Conservation (phyloP, 1,140 invertebrate genomes). For the Euwallacea similis region DNA sequence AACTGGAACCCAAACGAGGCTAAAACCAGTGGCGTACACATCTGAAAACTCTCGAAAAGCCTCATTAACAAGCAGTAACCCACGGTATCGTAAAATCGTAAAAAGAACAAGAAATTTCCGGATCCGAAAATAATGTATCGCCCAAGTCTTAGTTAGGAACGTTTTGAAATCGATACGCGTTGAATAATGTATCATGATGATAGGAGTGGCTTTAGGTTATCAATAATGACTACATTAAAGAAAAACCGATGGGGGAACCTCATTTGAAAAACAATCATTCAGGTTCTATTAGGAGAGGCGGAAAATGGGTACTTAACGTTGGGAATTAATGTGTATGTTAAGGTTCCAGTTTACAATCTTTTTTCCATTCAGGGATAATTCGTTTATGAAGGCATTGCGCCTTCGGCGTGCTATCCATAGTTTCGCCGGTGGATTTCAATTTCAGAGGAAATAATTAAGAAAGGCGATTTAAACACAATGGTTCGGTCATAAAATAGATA, state of each 20-base stretch:
- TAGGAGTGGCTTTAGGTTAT: conserved; percentile 16
- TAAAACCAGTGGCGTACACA: neutral
- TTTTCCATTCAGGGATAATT: too few species aligned
- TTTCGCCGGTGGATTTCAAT: conserved; percentile 12
- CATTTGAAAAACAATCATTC: too few species aligned
- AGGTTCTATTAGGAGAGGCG: too few species aligned
- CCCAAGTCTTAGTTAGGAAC: conserved; percentile 2
- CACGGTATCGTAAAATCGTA: conserved; percentile 6
- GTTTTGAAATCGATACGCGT: conserved; percentile 26
- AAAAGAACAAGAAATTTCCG: conserved; percentile 22
- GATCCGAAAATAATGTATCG: conserved; percentile 20
- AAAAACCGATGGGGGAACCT: neutral
- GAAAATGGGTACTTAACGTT: too few species aligned
- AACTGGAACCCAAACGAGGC: neutral
- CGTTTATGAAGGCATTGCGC: neutral
- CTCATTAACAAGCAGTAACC: conserved; percentile 11
- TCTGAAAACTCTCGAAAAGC: neutral
- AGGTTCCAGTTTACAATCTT: too few species aligned
- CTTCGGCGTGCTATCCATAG: neutral
- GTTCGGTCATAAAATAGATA: conserved; percentile 25
- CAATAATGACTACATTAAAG: conserved; percentile 17
- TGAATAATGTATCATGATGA: conserved; percentile 22
- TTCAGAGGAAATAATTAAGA: conserved; percentile 29
- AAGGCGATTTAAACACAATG: conserved; percentile 18
- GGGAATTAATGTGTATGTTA: too few species aligned